These are phyloP conservation scores for Physeter macrocephalus DNA, from an alignment of 2,113 vertebrate genomes.

Conservation along the genomic window DNA sequence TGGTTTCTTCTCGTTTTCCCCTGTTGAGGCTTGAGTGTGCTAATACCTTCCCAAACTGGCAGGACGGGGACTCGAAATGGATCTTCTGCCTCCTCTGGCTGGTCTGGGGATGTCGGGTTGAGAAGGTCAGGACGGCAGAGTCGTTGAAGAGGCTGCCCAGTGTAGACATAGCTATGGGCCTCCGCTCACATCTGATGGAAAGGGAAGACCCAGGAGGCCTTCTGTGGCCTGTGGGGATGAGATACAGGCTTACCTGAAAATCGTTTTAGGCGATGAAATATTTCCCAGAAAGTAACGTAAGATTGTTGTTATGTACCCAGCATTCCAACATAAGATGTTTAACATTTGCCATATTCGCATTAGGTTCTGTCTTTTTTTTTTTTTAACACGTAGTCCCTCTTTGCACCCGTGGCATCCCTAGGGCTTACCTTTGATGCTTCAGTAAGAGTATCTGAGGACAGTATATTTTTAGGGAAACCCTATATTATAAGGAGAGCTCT, in stretches of 20 bases:
- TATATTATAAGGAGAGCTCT: fast-evolving
- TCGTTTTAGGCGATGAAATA: not conserved
- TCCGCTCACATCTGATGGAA: fast-evolving
- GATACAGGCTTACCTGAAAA: not conserved
- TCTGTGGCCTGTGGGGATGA: not conserved
- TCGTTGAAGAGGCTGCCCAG: not conserved
- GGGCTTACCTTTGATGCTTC: not conserved
- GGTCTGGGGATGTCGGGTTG: fast-evolving
- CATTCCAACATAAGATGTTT: not conserved
- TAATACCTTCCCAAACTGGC: not conserved
- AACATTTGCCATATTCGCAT: fast-evolving
- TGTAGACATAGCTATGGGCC: not conserved
- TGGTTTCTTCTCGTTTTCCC: not conserved
- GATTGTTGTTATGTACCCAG: fast-evolving
- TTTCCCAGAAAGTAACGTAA: not conserved
- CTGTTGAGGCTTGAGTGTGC: not conserved
- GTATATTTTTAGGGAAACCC: not conserved
- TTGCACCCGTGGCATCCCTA: fast-evolving
- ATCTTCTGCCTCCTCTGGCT: not conserved
- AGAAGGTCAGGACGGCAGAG: not conserved
- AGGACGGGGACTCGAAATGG: fast-evolving
- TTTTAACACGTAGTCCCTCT: too few relatives aligned
- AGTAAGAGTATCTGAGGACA: not conserved
- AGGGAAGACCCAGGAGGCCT: not conserved
- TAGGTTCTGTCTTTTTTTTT: not conserved